Conservation (phyloP, 2,113 vertebrate species). For the Arvicanthis niloticus region DNA sequence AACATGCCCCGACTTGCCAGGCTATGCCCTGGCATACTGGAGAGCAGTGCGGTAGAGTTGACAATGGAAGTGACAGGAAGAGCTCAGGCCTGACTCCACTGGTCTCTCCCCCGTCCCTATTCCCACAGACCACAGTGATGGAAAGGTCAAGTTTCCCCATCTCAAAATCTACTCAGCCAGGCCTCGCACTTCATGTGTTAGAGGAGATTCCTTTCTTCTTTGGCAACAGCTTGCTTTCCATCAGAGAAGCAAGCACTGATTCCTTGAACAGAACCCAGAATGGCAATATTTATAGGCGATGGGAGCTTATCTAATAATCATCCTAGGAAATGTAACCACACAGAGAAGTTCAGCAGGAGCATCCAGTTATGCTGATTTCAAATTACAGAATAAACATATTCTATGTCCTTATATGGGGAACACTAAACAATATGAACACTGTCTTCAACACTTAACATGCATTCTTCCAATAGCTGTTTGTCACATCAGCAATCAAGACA, state of each 20-base stretch:
- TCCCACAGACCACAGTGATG: too few relatives aligned
- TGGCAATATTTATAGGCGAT: not conserved
- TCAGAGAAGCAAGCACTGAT: conserved; percentile 18
- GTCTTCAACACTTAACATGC: not conserved
- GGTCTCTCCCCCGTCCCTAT: not conserved
- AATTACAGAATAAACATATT: not conserved
- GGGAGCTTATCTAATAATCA: not conserved
- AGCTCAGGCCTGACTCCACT: not conserved
- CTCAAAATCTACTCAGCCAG: not conserved
- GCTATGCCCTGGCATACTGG: not conserved
- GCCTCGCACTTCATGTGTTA: not conserved
- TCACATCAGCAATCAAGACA: not conserved
- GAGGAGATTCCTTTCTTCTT: not conserved
- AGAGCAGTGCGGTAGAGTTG: not conserved
- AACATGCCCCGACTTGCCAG: not conserved
- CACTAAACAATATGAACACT: not conserved
- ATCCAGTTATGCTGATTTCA: not conserved
- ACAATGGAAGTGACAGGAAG: not conserved
- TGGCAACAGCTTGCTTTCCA: not conserved
- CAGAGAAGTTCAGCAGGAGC: not conserved
- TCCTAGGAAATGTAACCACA: not conserved
- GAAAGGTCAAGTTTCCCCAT: not conserved
- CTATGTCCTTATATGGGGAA: not conserved
- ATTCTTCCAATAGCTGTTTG: not conserved
- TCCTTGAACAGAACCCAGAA: not conserved